These are phyloP conservation scores for Eulithis prunata DNA, from an alignment of 2,888 invertebrate species.

Conservation along the genomic window DNA sequence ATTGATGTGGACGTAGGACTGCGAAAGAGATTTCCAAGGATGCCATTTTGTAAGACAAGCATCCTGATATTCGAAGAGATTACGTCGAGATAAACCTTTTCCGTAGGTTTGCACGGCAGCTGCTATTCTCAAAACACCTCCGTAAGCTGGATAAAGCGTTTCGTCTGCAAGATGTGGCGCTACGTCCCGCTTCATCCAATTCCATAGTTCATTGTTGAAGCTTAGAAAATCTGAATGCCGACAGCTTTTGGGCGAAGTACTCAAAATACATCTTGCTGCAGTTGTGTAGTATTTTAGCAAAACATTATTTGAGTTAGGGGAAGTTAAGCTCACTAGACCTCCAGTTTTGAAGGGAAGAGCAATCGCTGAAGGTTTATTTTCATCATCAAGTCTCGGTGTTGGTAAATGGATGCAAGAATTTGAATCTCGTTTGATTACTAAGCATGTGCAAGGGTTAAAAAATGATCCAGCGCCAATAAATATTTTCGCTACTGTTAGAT, in stretches of 20 bases:
- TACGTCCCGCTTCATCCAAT: constrained; percentile 76
- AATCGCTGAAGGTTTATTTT: constrained; percentile 60
- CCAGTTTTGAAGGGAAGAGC: constrained; percentile 68
- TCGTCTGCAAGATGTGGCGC: constrained; percentile 73
- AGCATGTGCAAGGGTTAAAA: constrained; percentile 62
- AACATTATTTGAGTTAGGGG: constrained; percentile 64
- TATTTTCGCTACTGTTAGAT: constrained; percentile 71
- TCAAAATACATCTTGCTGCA: constrained; percentile 69
- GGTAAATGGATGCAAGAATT: constrained; percentile 72
- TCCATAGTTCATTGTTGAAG: constrained; percentile 76
- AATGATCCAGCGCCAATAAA: constrained; percentile 59
- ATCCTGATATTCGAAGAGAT: constrained; percentile 59
- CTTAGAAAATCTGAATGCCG: constrained; percentile 71
- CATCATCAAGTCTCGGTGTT: constrained; percentile 65
- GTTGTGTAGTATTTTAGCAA: constrained; percentile 73
- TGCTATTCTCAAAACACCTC: constrained; percentile 72
- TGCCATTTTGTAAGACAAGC: constrained; percentile 55
- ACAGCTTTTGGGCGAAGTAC: constrained; percentile 65
- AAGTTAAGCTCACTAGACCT: constrained; percentile 62
- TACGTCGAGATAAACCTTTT: constrained; percentile 66
- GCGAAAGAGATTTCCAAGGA: constrained; percentile 60
- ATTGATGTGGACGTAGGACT: constrained; percentile 58
- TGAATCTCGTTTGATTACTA: constrained; percentile 64
- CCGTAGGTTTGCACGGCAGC: constrained; percentile 76
- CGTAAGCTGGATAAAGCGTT: constrained; percentile 70